phyloP scores from a whole-genome alignment of 64 coral and sea anemone species.

The Pocillopora damicornis region DNA sequence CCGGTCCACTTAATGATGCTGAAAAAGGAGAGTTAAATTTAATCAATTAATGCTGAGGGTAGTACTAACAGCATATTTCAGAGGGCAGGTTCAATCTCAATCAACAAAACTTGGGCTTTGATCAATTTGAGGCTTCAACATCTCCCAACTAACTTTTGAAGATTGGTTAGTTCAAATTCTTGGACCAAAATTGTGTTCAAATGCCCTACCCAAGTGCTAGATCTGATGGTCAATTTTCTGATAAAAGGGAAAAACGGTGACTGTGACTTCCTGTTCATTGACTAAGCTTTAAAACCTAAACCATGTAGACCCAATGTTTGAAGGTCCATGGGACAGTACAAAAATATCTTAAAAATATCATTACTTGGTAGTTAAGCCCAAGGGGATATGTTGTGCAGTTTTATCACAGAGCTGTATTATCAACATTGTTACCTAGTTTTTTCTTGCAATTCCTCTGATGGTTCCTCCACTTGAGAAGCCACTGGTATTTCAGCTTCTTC shows the following conservation, averaged over 20 bases:
- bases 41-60: not conserved
- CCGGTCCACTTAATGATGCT: slow-evolving; percentile 76
- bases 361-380: no score
- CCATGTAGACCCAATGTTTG: no score
- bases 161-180: no score
- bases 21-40: slow-evolving; percentile 16
- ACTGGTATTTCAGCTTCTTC: slow-evolving; percentile 49
- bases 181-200: no score
- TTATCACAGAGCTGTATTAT: not conserved
- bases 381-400: not conserved
- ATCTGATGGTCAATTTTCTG: no score
- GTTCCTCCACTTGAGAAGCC: slow-evolving; percentile 1
- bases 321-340: not conserved
- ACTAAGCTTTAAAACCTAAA: no score
- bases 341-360: not conserved
- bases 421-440: slow-evolving; percentile 13
- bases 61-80: not conserved
- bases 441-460: slow-evolving; percentile 2
- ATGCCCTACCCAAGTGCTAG: no score
- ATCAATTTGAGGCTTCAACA: no score
- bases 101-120: not conserved
- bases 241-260: no score
- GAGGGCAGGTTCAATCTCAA: not conserved
- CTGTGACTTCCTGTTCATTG: no score
- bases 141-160: no score